These are phyloP conservation scores for Hybos culiciformis DNA, from an alignment of 2,888 invertebrate species.

Conservation along the genomic window DNA sequence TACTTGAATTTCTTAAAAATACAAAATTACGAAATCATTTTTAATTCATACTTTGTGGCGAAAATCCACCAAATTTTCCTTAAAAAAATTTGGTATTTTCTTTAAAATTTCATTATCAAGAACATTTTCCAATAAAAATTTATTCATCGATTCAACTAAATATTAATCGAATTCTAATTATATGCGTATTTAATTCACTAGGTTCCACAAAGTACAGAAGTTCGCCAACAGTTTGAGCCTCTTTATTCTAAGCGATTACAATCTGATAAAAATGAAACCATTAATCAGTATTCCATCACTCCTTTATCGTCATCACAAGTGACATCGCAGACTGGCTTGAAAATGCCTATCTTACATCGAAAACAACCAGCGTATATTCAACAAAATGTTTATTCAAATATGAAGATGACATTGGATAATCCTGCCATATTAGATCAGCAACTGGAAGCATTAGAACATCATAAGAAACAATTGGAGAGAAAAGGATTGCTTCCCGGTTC, in stretches of 20 bases:
- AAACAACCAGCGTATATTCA: constrained; percentile 18
- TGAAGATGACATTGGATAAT: constrained; percentile 30
- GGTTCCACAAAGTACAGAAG: constrained; percentile 64
- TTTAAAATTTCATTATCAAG: neutral
- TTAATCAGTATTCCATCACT: neutral
- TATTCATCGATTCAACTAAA: neutral
- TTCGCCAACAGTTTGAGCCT: constrained; percentile 56
- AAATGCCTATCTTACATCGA: constrained; percentile 16
- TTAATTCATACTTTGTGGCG: neutral
- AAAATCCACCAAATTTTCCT: constrained; percentile 3
- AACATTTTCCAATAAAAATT: neutral
- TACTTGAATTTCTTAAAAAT: no score
- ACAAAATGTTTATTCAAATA: constrained; percentile 17
- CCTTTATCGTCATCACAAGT: no score
- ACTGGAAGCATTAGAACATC: constrained; percentile 31
- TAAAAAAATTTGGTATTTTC: neutral
- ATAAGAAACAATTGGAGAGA: constrained; percentile 34
- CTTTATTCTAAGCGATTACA: constrained; percentile 59
- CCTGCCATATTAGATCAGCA: constrained; percentile 32
- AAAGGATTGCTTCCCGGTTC: constrained; percentile 20
- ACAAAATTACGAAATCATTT: neutral
- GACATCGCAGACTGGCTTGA: constrained; percentile 1
- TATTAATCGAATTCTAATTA: neutral
- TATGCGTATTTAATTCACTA: constrained; percentile 8
- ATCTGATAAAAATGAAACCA: constrained; percentile 23